Conservation (phyloP, 2,888 invertebrate species). For the Phragmatobia fuliginosa region DNA sequence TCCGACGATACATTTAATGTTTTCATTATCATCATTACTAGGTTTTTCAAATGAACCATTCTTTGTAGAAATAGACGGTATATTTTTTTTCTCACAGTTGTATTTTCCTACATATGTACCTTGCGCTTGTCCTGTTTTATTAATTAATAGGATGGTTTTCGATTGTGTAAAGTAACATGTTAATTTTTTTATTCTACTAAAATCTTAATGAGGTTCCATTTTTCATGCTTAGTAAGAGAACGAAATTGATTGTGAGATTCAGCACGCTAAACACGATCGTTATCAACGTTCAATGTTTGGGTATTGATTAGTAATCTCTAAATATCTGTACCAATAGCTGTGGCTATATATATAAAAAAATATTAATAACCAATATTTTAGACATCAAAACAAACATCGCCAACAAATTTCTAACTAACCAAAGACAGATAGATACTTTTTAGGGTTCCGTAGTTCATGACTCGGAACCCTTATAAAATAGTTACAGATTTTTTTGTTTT, state of each 20-base stretch:
- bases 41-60: background rate
- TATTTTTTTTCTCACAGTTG: background rate
- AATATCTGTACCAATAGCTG: too few relatives aligned
- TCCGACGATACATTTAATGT: background rate
- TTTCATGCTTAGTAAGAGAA: background rate
- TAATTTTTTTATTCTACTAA: background rate
- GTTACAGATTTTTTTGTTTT: too few relatives aligned
- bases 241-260: background rate
- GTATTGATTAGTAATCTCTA: too few relatives aligned
- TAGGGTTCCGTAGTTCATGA: too few relatives aligned
- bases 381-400: too few relatives aligned
- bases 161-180: conserved; percentile 3
- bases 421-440: too few relatives aligned
- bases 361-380: too few relatives aligned
- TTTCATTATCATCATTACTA: too few relatives aligned
- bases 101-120: background rate
- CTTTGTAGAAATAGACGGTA: background rate
- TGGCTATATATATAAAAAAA: too few relatives aligned
- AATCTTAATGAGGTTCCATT: background rate
- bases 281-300: too few relatives aligned
- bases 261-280: background rate
- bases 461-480: too few relatives aligned
- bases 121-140: conserved; percentile 6
- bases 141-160: conserved; percentile 3
- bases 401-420: too few relatives aligned